Evolutionary conservation across 2,797 vertebrate genomes (phyloP), one percentile per base, ranked within the genome.

Genomic region (Phalanger gymnotis): DNA sequence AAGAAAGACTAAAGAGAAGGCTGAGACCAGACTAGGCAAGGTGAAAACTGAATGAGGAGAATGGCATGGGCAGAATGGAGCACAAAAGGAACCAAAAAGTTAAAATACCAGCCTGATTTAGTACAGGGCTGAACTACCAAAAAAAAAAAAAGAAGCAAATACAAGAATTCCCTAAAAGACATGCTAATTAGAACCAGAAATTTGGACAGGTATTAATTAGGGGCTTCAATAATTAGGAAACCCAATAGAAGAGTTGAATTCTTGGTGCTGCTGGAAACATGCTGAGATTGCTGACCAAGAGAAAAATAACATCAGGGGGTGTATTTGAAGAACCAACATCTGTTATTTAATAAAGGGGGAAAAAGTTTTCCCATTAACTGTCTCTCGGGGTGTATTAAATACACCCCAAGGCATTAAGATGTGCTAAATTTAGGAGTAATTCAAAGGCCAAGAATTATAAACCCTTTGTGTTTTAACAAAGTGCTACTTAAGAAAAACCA

Each of bases 191-290:
- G 11, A 53, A 90, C 25, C 53, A 40, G 53, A 28, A 40, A 54
- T 4, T 91, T 96, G 31, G 90, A 90, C 87, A 61, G 95, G 56
- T 89, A 66, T 92, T 92, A 95, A 94, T 90, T 56, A 94, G 94
- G 90, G 93, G 53, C 55, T 54, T 73, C 61, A 73, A 93, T 92
- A 92, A 22, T 31, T 92, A 93, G 90, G 93, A 92, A 90, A 56
- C 91, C 95, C 95, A 95, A 98, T 95, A 97, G 96, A 92, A 52
- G 52, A 93, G 58, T 2, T 4, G n/a, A 19, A 57, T 87, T 4
- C 54, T 27, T 53, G 5, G 90, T 30, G 55, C 52, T 11, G 5
- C 54, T 73, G 27, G 47, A 91, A 95, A 58, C 52, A 53, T 9
- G 92, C 53, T 31, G 27, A 53, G 81, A 92, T 6, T 40, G n/a